Base-by-base conservation (phyloP, 1,140 invertebrate genomes). In the Callitettix versicolor region DNA sequence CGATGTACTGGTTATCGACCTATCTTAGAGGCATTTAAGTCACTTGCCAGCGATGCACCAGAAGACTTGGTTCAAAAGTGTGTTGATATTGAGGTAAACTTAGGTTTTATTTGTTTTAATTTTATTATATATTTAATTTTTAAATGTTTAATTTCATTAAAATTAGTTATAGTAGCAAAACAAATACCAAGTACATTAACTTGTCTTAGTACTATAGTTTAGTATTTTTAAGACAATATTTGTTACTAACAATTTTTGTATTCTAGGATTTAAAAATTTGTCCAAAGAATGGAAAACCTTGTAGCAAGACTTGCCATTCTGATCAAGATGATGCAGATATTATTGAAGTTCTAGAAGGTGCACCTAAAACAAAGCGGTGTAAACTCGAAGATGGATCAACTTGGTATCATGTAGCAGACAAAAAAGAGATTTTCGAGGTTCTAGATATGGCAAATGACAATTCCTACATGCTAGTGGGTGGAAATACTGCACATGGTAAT, bases 1-100 rank as follows among this genome's bases (percentile, higher is more conserved):
- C 77, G 90, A 48, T 93, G 90, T 67, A 93, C 90, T 1, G 90
- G 90, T 0, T 93, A 91, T 62, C 72, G 90, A 55, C 81, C 90
- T 2, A 92, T 93, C 63, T 71, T 90, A 34, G 85, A 90, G 57
- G 78, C 86, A 20, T 91, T 90, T 64, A 76, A 76, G 60, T 70
- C 73, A 2, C 68, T 76, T 47, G 65, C 68, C 17, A 51, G 40
- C 2, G 70, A 73, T 59, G 71, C 66, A 6, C 53, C 64, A 1
- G 38, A 58, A 11, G 60, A 65, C 20, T 47, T 68, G 7, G 58
- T 62, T 38, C 55, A 60, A 7, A 63, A 62, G 50, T 65, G 65
- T 21, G 20, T 20, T 18, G 64, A 67, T 58, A 66, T 69, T 58
- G 68, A 70, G 56, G 69, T 69, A n/a, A n/a, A n/a, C n/a, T n/a